These are phyloP conservation scores for Julus scandinavius DNA, from an alignment of 2,888 invertebrate genomes.

Conservation along the genomic window DNA sequence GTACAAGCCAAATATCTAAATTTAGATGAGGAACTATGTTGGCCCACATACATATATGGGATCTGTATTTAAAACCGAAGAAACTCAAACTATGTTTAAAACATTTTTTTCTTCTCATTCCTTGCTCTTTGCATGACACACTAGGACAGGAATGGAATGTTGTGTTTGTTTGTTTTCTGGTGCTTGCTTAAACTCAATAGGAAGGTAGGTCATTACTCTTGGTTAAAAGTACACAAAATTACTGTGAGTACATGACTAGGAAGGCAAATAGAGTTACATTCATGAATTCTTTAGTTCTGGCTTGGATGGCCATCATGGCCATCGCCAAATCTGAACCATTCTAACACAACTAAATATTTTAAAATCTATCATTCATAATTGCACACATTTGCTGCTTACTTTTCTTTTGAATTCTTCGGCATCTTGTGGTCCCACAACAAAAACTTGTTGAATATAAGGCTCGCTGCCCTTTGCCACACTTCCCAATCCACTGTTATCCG, in stretches of 20 bases:
- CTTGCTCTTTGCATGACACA: background rate
- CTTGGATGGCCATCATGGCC: background rate
- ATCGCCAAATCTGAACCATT: background rate
- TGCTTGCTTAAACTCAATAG: background rate
- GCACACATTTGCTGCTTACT: slow-evolving; percentile 68
- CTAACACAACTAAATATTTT: slow-evolving; percentile 48
- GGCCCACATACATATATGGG: background rate
- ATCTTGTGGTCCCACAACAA: slow-evolving; percentile 76
- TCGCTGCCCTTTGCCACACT: slow-evolving; percentile 93
- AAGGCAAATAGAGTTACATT: background rate
- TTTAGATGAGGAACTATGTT: background rate
- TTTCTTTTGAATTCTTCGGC: slow-evolving; percentile 75
- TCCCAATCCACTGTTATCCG: slow-evolving; percentile 85
- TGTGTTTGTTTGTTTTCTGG: background rate
- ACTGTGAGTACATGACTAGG: background rate
- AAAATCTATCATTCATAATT: background rate
- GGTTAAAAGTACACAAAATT: background rate
- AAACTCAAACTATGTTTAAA: background rate
- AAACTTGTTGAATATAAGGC: slow-evolving; percentile 96
- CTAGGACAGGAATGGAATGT: background rate
- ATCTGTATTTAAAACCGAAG: background rate
- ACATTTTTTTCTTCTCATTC: background rate
- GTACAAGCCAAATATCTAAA: background rate
- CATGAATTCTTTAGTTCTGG: background rate
- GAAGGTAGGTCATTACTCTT: background rate